These are phyloP conservation scores for Alauda arvensis DNA, from an alignment of 2,797 vertebrate species.

Conservation along the genomic window DNA sequence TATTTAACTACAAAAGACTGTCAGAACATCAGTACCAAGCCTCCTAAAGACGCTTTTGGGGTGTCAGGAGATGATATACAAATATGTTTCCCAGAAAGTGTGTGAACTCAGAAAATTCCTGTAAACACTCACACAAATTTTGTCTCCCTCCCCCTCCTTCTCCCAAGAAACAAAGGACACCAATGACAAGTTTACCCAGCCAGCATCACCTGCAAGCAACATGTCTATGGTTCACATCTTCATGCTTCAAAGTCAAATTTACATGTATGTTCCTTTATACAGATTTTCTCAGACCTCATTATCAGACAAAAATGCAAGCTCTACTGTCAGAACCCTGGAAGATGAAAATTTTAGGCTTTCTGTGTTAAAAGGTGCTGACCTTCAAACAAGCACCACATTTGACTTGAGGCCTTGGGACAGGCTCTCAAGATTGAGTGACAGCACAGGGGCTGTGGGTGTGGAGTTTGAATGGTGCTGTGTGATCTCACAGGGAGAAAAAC, in stretches of 20 bases:
- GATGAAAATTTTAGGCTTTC: no score
- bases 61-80: background rate
- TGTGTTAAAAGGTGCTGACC: no score
- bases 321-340: background rate
- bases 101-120: background rate
- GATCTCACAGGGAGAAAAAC: no score
- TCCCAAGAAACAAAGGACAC: background rate
- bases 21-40: background rate
- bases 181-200: background rate
- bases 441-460: no score
- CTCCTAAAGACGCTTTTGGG: background rate
- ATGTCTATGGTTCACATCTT: background rate
- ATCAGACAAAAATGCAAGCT: background rate
- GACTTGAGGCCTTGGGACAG: no score
- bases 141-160: background rate
- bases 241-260: background rate
- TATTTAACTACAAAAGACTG: background rate
- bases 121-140: background rate
- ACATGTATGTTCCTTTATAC: background rate
- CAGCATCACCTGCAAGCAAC: background rate
- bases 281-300: background rate
- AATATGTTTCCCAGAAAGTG: background rate
- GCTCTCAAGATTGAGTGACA: no score
- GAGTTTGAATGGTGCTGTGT: no score
- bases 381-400: no score